Evolutionary conservation across 1,140 invertebrate genomes (phyloP), one percentile per base, ranked within the genome.

Genomic region (Neuroterus valhalla): DNA sequence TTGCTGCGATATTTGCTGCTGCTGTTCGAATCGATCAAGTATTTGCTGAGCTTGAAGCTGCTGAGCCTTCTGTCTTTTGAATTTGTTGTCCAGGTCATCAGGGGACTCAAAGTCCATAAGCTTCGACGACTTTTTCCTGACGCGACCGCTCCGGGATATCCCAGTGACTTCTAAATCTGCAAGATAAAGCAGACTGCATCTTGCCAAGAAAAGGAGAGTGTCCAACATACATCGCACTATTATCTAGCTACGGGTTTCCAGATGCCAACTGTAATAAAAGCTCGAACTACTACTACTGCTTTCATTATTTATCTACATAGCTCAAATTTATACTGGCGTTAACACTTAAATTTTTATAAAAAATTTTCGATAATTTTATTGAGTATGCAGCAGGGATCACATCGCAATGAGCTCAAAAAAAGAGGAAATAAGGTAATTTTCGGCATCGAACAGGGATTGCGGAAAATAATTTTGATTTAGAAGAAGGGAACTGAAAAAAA

Each of bases 121-220:
- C 88, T 98, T 98, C 0, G 96, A 97, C 8, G 97, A 98, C 88
- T 98, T 98, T 89, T 98, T 98, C 48, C 96, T 91, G 0, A 98
- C 96, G 55, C 96, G 91, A 19, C 96, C 96, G 82, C 96, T 97
- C 68, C 96, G 91, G 4, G 96, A 97, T 23, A 97, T 93, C 38
- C 95, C 96, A 66, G 95, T 95, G 21, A 96, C 94, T 90, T 96
- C 95, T 83, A 96, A 90, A 91, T 95, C 94, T 94, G 80, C 71
- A 89, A 89, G 74, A 81, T 83, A 86, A 72, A 87, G 81, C 78
- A 81, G 85, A 86, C 83, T 87, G 81, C 79, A 88, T 81, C 83
- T 87, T 87, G 86, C 82, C 86, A 87, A 87, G 72, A 80, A 81
- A 83, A 74, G 62, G 26, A 68, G 71, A 85, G 81, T 55, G 74